These are phyloP conservation scores for Antedon mediterranea DNA, from an alignment of 53 echinoderm and acorn worm genomes.

Conservation along the genomic window DNA sequence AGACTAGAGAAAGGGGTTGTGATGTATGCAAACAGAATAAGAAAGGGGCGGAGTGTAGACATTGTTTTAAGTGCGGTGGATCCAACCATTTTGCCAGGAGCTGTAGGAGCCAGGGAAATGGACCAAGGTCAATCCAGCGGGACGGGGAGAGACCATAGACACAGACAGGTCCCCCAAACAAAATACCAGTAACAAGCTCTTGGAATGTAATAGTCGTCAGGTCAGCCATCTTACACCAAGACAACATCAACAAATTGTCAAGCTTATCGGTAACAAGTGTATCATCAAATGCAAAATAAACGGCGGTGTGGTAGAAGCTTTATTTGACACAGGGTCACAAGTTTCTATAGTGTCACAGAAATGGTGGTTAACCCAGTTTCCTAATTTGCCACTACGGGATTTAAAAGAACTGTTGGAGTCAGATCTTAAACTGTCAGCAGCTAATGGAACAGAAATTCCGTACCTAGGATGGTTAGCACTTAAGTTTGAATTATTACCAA, in stretches of 20 bases:
- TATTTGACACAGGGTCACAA: too few relatives aligned
- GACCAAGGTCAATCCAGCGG: constrained; percentile 8
- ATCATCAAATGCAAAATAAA: constrained; percentile 5
- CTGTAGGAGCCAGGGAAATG: constrained; percentile 17
- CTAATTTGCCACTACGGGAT: too few relatives aligned
- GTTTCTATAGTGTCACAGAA: too few relatives aligned
- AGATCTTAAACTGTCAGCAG: too few relatives aligned
- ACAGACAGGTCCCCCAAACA: neutral
- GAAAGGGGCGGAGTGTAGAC: neutral
- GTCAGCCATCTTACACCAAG: constrained; percentile 1
- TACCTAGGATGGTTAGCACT: too few relatives aligned
- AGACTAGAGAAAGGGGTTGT: neutral
- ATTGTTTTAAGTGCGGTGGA: constrained; percentile 1
- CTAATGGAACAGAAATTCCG: too few relatives aligned
- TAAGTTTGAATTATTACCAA: neutral
- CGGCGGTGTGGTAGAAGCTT: neutral
- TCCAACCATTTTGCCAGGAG: constrained; percentile 2
- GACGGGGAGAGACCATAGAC: constrained; percentile 5
- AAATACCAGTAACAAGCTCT: neutral
- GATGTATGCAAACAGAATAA: neutral
- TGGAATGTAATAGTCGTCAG: neutral
- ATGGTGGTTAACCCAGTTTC: too few relatives aligned
- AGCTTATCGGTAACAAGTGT: constrained; percentile 7
- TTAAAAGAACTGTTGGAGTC: constrained; percentile 14
- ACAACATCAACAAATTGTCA: neutral